These are phyloP conservation scores for Malthinus flaveolus DNA, from an alignment of 2,888 invertebrate genomes.

Conservation along the genomic window DNA sequence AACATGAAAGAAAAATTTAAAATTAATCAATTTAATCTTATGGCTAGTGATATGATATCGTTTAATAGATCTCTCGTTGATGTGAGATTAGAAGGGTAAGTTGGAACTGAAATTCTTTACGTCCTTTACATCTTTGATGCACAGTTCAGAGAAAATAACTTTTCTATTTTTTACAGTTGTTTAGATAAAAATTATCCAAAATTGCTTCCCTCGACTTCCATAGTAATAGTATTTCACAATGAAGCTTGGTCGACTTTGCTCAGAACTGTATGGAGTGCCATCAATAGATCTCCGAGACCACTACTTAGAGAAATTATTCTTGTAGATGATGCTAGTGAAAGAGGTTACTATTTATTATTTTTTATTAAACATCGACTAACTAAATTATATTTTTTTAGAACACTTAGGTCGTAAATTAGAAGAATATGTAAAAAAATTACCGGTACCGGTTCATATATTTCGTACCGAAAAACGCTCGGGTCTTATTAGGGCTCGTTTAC, in stretches of 20 bases:
- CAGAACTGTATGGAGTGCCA: slow-evolving; percentile 95
- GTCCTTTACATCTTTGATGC: too few relatives aligned
- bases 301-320: slow-evolving; percentile 93
- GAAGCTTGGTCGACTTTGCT: slow-evolving; percentile 98
- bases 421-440: slow-evolving; percentile 82
- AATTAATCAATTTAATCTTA: slow-evolving; percentile 96
- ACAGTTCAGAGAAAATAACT: too few relatives aligned
- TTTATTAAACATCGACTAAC: not conserved
- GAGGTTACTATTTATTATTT: slow-evolving; percentile 61
- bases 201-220: slow-evolving; percentile 88
- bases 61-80: slow-evolving; percentile 94
- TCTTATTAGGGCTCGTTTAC: slow-evolving; percentile 89
- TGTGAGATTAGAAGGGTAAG: slow-evolving; percentile 89
- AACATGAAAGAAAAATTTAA: slow-evolving; percentile 94
- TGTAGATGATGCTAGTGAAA: slow-evolving; percentile 97
- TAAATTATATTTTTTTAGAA: slow-evolving; percentile 59
- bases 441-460: slow-evolving; percentile 84
- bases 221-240: slow-evolving; percentile 99
- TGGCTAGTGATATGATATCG: slow-evolving; percentile 97
- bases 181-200: slow-evolving; percentile 77
- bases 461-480: slow-evolving; percentile 93
- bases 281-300: slow-evolving; percentile 87
- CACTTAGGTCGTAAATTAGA: slow-evolving; percentile 88
- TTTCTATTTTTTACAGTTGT: slow-evolving; percentile 61
- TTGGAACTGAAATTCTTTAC: slow-evolving; percentile 32